Percentiles rank a stretch among this genome's conserved stretches.
Evolutionary conservation across 2,888 invertebrate genomes (phyloP).

Genomic region (Leptinotarsa juncta): DNA sequence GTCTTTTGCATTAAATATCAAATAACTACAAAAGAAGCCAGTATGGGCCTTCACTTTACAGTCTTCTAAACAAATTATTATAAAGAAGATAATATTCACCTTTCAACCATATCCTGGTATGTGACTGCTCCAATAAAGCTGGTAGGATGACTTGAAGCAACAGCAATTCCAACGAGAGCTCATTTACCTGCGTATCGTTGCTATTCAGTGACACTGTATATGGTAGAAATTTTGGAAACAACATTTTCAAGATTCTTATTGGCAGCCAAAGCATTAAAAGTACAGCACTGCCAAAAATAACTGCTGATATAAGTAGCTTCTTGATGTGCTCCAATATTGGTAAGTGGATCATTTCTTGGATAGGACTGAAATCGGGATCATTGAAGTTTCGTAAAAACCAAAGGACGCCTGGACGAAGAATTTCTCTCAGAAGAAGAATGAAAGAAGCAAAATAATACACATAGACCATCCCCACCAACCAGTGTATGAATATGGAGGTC

Average conservation of each 20-base stretch:
- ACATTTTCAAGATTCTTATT: conserved; percentile 83
- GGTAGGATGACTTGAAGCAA: conserved; percentile 94
- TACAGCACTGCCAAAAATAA: conserved; percentile 96
- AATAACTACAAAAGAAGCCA: too few relatives aligned
- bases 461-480: conserved; percentile 99
- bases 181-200: conserved; percentile 89
- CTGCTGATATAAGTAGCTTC: conserved; percentile 90
- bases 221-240: conserved; percentile 91
- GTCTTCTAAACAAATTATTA: neutral
- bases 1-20: too few relatives aligned
- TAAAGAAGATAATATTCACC: conserved; percentile 26
- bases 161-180: conserved; percentile 92
- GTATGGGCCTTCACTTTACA: too few relatives aligned
- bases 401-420: conserved; percentile 94
- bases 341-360: conserved; percentile 98
- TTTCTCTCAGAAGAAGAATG: conserved; percentile 90
- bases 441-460: conserved; percentile 99
- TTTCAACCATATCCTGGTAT: conserved; percentile 95
- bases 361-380: conserved; percentile 99
- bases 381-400: conserved; percentile 99
- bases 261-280: conserved; percentile 97
- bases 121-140: conserved; percentile 94
- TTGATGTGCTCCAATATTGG: conserved; percentile 92
- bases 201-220: conserved; percentile 89
- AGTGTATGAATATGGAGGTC: conserved; percentile 97